Conservation (phyloP, 2,888 invertebrate species). For the Halictus ligatus region DNA sequence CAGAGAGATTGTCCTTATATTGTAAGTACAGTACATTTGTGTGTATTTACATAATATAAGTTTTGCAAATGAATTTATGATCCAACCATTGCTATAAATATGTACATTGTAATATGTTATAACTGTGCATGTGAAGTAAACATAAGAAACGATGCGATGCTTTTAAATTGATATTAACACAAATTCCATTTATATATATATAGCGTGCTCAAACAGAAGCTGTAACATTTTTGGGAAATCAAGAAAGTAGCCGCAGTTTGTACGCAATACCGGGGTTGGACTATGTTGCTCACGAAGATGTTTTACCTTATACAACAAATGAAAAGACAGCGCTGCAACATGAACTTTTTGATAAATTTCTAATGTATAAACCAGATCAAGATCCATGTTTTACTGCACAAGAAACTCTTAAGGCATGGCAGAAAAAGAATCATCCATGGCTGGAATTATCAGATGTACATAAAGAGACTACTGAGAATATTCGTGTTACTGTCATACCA, state of each 20-base stretch:
- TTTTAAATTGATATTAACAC: not conserved
- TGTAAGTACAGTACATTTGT: constrained; percentile 86
- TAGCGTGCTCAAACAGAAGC: constrained; percentile 99
- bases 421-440: constrained; percentile 99
- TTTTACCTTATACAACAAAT: constrained; percentile 96
- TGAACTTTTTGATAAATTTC: constrained; percentile 98
- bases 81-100: not conserved
- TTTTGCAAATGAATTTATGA: not conserved
- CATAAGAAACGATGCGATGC: no score
- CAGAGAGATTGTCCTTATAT: constrained; percentile 98
- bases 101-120: no score
- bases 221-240: constrained; percentile 98
- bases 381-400: constrained; percentile 95
- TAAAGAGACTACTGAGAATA: constrained; percentile 97
- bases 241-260: constrained; percentile 96
- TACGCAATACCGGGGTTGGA: constrained; percentile 99
- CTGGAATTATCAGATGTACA: constrained; percentile 98
- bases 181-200: constrained; percentile 13
- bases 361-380: constrained; percentile 91
- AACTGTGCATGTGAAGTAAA: no score
- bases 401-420: constrained; percentile 97
- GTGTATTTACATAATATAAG: not conserved
- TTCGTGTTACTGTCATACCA: constrained; percentile 98
- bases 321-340: constrained; percentile 96
- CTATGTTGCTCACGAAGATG: constrained; percentile 99